These are phyloP conservation scores for Cyanoramphus novaezelandiae DNA, from an alignment of 2,113 vertebrate species.

Conservation along the genomic window DNA sequence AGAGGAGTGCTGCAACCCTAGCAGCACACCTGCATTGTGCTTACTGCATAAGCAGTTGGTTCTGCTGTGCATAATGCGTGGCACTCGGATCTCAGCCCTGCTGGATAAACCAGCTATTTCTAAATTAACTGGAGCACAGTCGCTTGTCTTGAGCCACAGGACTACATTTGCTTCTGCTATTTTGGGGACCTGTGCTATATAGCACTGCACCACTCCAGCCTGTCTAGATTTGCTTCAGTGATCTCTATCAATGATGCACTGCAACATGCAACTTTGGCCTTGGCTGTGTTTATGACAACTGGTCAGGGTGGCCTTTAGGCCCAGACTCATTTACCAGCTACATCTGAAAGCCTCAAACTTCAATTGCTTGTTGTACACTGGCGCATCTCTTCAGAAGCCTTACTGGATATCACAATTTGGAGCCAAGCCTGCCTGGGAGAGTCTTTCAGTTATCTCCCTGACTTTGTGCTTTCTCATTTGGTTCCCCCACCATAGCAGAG, in stretches of 20 bases:
- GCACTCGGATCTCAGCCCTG: not conserved
- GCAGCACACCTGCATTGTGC: not conserved
- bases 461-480: not conserved
- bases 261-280: not conserved
- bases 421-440: not conserved
- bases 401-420: not conserved
- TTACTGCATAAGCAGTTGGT: not conserved
- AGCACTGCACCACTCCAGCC: not conserved
- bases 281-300: not conserved
- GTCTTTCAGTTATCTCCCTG: not conserved
- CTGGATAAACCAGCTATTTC: not conserved
- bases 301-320: not conserved
- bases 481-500: not conserved
- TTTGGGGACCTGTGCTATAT: too few species aligned
- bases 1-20: not conserved
- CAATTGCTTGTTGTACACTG: rapidly evolving
- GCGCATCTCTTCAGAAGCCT: not conserved
- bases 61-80: not conserved
- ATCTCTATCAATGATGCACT: not conserved
- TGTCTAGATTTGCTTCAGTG: not conserved
- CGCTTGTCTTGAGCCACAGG: not conserved
- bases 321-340: not conserved
- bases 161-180: not conserved
- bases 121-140: not conserved
- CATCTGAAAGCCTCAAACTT: not conserved